Evolutionary conservation across 2,113 vertebrate species (phyloP).

Genomic region (Microtus oregoni): DNA sequence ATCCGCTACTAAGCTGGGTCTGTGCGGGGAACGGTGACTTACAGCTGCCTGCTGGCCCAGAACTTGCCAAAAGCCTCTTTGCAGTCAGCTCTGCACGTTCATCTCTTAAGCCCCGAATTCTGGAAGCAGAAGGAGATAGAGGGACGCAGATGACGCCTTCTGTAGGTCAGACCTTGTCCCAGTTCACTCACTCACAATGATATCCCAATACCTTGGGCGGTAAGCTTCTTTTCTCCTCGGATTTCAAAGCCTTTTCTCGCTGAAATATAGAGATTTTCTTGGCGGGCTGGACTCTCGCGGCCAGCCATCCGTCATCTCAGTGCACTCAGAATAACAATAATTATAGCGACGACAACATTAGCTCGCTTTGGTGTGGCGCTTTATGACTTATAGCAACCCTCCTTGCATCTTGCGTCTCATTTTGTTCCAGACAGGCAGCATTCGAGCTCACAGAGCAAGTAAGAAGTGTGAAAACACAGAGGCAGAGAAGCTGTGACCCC

Average conservation of each 20-base stretch:
- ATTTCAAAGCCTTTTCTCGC: not conserved
- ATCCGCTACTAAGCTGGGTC: constrained; percentile 53
- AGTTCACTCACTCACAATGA: constrained; percentile 20
- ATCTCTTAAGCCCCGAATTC: constrained; percentile 79
- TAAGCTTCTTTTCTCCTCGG: not conserved
- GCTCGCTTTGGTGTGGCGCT: fast-evolving
- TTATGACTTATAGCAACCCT: fast-evolving
- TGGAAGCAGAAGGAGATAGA: constrained; percentile 62
- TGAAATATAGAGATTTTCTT: constrained; percentile 17
- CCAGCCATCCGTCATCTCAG: not conserved
- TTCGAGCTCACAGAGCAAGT: fast-evolving
- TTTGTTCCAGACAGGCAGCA: fast-evolving
- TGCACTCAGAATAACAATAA: not conserved
- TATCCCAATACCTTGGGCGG: not conserved
- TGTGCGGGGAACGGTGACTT: constrained; percentile 69
- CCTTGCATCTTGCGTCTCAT: fast-evolving
- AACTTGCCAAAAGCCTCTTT: constrained; percentile 73
- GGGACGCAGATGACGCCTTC: constrained; percentile 67
- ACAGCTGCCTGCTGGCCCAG: constrained; percentile 50
- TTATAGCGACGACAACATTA: not conserved
- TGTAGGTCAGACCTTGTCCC: constrained; percentile 29
- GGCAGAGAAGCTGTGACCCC: not conserved
- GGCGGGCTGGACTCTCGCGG: not conserved
- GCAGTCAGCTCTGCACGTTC: constrained; percentile 72
- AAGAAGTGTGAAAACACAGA: fast-evolving